Base-by-base conservation (phyloP, 2,113 vertebrate genomes). In the Cynopterus brachyotis region DNA sequence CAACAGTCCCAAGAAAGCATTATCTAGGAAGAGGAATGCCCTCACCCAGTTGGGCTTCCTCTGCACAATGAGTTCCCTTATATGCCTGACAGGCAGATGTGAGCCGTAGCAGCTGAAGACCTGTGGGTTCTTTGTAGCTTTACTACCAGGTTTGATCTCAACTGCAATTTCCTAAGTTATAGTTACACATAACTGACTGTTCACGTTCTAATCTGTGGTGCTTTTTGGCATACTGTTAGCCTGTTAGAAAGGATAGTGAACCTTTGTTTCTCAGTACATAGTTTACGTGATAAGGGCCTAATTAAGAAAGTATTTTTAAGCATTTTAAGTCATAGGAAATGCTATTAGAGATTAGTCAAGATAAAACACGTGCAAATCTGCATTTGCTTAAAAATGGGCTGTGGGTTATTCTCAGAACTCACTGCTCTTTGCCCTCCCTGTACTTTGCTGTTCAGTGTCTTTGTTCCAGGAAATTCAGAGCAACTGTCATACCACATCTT, bases 341-440 rank as follows among this genome's bases (percentile, higher is more conserved):
- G 30, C 37, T 76, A 82, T 84, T 89, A 66, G 78, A 90, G 75
- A 92, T 96, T 40, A 73, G 16, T 94, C 35, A 66, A 72, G 92
- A 95, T 94, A 88, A 93, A 45, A 45, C 10, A 8, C 50, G 45
- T 70, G 64, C 6, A 60, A 22, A 93, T 86, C 50, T 76, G 42
- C 37, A 47, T 50, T 88, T 24, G 16, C 57, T 92, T 53, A 79
- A 37, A 96, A 91, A 53, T 75, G 55, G 84, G 28, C 78, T 96
- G 80, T 75, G 50, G 92, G 83, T 78, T 78, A n/a, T 98, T 97
- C 97, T 97, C 79, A 89, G 97, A 97, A 97, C 72, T 95, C 53
- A n/a, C 17, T 53, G 53, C 22, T 73, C 13, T 76, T 80, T 93
- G 57, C 32, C 12, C 89, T 89, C 60, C 67, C 67, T 91, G 85